Evolutionary conservation across 2,888 invertebrate species (phyloP).

Genomic region (Fragum fragum): DNA sequence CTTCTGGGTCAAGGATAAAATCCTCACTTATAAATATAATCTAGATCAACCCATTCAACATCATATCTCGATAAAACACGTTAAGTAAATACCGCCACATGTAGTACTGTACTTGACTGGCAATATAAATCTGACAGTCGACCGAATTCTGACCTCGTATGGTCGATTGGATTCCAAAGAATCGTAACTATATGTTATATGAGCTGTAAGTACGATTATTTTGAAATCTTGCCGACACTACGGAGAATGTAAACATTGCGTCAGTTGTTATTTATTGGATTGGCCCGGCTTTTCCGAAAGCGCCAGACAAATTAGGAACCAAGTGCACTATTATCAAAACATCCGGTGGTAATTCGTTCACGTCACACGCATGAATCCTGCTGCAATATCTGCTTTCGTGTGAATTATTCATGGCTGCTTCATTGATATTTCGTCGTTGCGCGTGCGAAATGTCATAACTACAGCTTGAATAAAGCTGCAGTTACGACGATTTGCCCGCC

Average conservation of each 20-base stretch:
- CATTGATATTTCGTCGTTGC: no score
- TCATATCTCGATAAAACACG: no score
- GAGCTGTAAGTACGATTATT: no score
- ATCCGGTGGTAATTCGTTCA: slow-evolving; percentile 27
- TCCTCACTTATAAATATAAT: background rate
- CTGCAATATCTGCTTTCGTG: no score
- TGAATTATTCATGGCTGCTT: no score
- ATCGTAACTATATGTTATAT: no score
- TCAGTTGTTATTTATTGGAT: slow-evolving; percentile 19
- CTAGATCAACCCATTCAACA: no score
- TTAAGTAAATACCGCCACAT: slow-evolving; percentile 7
- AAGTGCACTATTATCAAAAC: slow-evolving; percentile 11
- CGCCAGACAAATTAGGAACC: background rate
- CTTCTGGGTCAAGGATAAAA: slow-evolving; percentile 16
- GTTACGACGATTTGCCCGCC: no score
- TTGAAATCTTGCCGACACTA: no score
- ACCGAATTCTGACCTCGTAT: slow-evolving; percentile 21
- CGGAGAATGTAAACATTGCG: slow-evolving; percentile 27
- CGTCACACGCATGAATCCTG: background rate
- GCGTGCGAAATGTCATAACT: no score
- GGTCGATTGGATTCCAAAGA: no score
- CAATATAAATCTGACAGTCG: slow-evolving; percentile 15
- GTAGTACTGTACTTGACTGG: background rate
- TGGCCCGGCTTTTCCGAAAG: background rate
- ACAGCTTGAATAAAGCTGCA: no score